Evolutionary conservation across 1,140 invertebrate species (phyloP).

Genomic region (Drosophila hydei): DNA sequence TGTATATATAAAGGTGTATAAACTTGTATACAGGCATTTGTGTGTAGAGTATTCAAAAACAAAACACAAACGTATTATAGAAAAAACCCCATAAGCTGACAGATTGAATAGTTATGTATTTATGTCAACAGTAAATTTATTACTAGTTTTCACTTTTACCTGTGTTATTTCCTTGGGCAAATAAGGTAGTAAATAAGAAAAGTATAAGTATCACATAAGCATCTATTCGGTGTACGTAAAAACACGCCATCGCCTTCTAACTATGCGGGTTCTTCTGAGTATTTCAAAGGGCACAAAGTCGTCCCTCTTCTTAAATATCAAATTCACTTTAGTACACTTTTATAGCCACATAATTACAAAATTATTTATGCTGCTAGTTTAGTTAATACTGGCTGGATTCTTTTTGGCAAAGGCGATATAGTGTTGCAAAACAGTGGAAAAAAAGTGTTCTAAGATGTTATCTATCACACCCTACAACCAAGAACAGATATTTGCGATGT

Average conservation of each 20-base stretch:
- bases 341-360: constrained; percentile 44
- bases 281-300: constrained; percentile 37
- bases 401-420: constrained; percentile 42
- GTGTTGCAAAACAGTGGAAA: constrained; percentile 16
- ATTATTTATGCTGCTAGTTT: constrained; percentile 36
- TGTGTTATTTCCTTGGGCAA: constrained; percentile 22
- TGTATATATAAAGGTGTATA: constrained; percentile 8
- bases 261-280: constrained; percentile 31
- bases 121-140: not conserved
- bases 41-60: constrained; percentile 8
- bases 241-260: constrained; percentile 44
- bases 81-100: not conserved
- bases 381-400: constrained; percentile 44
- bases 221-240: constrained; percentile 38
- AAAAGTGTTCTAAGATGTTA: constrained; percentile 8
- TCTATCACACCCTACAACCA: constrained; percentile 1
- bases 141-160: constrained; percentile 18
- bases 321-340: constrained; percentile 34
- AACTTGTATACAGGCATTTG: constrained; percentile 9
- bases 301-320: constrained; percentile 32
- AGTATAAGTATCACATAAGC: constrained; percentile 40
- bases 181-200: constrained; percentile 37
- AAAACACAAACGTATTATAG: constrained; percentile 2
- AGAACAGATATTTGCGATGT: not conserved
- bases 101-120: not conserved